These are phyloP conservation scores for Papilio gigon DNA, from an alignment of 2,888 invertebrate species.

Conservation along the genomic window DNA sequence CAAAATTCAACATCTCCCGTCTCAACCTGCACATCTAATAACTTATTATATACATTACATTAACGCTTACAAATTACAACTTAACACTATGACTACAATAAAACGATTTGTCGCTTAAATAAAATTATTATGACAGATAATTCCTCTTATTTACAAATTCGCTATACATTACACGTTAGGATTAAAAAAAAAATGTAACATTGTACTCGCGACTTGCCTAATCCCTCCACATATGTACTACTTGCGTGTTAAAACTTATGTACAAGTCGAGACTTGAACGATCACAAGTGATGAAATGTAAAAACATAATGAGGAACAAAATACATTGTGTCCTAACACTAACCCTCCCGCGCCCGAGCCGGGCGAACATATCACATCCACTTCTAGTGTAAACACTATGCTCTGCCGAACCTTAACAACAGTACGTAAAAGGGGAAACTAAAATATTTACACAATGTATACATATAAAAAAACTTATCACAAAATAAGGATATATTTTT, in stretches of 20 bases:
- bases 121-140: constrained; percentile 81
- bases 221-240: constrained; percentile 75
- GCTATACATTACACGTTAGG: constrained; percentile 77
- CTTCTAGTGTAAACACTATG: constrained; percentile 57
- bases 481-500: constrained; percentile 66
- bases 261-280: constrained; percentile 80
- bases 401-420: constrained; percentile 65
- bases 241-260: constrained; percentile 65
- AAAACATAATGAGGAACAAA: constrained; percentile 78
- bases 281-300: constrained; percentile 72
- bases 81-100: constrained; percentile 80
- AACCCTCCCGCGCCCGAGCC: constrained; percentile 64
- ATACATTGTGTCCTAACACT: constrained; percentile 73
- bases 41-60: constrained; percentile 73
- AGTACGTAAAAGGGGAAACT: constrained; percentile 60
- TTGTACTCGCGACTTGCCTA: constrained; percentile 80
- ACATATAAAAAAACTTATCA: constrained; percentile 73
- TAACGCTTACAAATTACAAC: constrained; percentile 73
- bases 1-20: constrained; percentile 41
- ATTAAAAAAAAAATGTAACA: constrained; percentile 72
- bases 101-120: constrained; percentile 80
- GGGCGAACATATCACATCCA: constrained; percentile 74
- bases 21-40: constrained; percentile 59
- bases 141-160: constrained; percentile 81
- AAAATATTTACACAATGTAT: constrained; percentile 76